phyloP scores from a whole-genome alignment of 2,888 invertebrate genomes.

The Pardosa pseudoannulata region DNA sequence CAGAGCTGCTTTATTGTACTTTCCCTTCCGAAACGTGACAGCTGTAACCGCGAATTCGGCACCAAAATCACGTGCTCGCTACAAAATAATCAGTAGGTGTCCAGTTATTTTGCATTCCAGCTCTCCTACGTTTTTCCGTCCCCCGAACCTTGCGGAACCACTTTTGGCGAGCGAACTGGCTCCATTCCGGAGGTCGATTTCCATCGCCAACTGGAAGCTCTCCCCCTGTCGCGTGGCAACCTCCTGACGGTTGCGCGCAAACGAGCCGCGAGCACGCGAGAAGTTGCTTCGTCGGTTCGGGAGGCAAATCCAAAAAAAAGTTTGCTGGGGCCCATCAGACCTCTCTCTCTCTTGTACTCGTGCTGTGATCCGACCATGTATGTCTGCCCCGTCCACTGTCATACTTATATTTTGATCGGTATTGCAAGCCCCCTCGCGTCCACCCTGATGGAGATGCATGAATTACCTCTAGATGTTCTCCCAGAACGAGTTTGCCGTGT shows the following conservation, averaged over 20 bases:
- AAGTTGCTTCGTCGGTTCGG: slow-evolving; percentile 35
- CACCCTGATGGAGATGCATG: too few relatives aligned
- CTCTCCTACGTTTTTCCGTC: background rate
- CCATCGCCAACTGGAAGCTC: background rate
- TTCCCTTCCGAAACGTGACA: too few relatives aligned
- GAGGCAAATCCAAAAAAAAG: slow-evolving; percentile 66
- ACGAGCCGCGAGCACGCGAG: background rate
- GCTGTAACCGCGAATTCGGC: background rate
- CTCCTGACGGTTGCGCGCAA: background rate
- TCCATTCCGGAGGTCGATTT: background rate
- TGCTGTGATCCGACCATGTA: too few relatives aligned
- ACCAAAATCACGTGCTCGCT: background rate
- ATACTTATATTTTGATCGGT: too few relatives aligned
- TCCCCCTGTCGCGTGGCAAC: background rate
- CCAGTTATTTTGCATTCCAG: background rate
- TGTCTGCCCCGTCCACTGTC: background rate
- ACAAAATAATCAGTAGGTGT: background rate
- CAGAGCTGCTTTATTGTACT: background rate
- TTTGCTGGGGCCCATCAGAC: background rate
- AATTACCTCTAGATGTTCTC: too few relatives aligned
- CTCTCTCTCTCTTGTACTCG: background rate
- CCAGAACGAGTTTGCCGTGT: too few relatives aligned
- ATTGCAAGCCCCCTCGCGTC: too few relatives aligned
- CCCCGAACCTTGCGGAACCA: background rate
- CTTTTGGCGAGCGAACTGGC: background rate